A percentile compares a stretch with the other conserved stretches of the same genome.
Evolutionary conservation across 2,888 invertebrate genomes (phyloP).

Genomic region (Drosophila pegasa): DNA sequence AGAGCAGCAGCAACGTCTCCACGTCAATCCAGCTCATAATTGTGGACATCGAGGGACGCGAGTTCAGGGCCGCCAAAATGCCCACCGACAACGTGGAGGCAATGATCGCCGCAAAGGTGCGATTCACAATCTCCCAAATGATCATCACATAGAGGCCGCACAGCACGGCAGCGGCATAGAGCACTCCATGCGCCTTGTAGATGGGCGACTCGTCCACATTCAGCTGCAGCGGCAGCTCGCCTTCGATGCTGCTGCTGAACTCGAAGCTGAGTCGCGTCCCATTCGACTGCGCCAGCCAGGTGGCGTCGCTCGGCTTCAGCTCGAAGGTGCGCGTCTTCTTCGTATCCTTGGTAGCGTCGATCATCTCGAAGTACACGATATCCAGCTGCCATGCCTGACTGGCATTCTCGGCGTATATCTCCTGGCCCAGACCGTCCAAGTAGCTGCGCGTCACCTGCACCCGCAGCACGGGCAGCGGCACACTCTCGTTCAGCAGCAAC

Average conservation of each 20-base stretch:
- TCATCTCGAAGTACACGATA: conserved; percentile 78
- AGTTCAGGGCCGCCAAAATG: conserved; percentile 88
- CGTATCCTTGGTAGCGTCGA: conserved; percentile 85
- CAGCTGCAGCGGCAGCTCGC: conserved; percentile 85
- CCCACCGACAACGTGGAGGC: conserved; percentile 90
- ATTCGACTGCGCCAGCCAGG: conserved; percentile 55
- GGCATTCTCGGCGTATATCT: conserved; percentile 68
- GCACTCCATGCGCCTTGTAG: conserved; percentile 89
- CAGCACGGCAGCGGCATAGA: conserved; percentile 90
- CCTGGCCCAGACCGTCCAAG: conserved; percentile 65
- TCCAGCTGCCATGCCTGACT: conserved; percentile 79
- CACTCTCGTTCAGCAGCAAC: conserved; percentile 54
- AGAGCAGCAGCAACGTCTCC: conserved; percentile 89
- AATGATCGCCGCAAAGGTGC: conserved; percentile 90
- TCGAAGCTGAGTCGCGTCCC: conserved; percentile 75
- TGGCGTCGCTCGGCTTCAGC: conserved; percentile 61
- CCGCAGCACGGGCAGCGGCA: conserved; percentile 67
- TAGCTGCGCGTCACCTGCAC: conserved; percentile 75
- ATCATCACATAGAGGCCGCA: conserved; percentile 91
- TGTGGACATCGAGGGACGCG: conserved; percentile 89
- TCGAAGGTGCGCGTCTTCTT: conserved; percentile 83
- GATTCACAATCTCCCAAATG: conserved; percentile 90
- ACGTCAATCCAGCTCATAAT: conserved; percentile 92
- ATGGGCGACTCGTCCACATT: conserved; percentile 89
- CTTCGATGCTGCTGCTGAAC: conserved; percentile 78